A percentile compares a stretch with the other conserved stretches of the same genome.
These are phyloP conservation scores for Torymus aiolomorphi DNA, from an alignment of 2,888 invertebrate species.

Conservation along the genomic window DNA sequence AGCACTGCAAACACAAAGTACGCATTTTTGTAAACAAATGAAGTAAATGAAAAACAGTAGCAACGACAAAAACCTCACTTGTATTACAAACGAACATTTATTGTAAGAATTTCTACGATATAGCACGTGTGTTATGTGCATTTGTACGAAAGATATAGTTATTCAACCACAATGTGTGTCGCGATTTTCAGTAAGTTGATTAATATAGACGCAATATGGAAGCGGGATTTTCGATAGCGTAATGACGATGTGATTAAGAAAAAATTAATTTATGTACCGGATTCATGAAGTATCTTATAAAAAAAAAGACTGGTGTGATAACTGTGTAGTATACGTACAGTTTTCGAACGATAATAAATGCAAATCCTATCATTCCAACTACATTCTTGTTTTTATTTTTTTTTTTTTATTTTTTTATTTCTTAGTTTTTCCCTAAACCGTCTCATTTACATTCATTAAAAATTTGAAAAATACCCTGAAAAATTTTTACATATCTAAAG, in stretches of 20 bases:
- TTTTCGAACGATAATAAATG: conserved; percentile 47
- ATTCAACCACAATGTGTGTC: conserved; percentile 1
- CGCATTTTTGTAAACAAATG: conserved; percentile 9
- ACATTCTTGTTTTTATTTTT: background rate
- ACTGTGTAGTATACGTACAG: conserved; percentile 49
- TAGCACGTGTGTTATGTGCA: conserved; percentile 40
- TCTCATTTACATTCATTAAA: background rate
- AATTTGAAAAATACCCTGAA: too few species aligned
- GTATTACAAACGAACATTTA: background rate
- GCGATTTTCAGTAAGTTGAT: conserved; percentile 28
- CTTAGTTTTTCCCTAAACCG: background rate
- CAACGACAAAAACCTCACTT: conserved; percentile 36
- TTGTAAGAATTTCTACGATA: conserved; percentile 35
- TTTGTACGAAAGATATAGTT: conserved; percentile 22
- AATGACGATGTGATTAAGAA: conserved; percentile 24
- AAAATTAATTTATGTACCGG: conserved; percentile 37
- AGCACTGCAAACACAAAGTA: background rate
- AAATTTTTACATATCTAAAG: too few species aligned
- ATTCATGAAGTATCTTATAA: conserved; percentile 39
- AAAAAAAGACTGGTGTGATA: conserved; percentile 48
- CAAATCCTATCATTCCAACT: conserved; percentile 50
- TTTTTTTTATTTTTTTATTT: too few species aligned
- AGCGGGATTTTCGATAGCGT: conserved; percentile 26
- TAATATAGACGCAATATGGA: conserved; percentile 6
- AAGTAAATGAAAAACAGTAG: conserved; percentile 8